These are phyloP conservation scores for Antheraea yamamai DNA, from an alignment of 2,888 invertebrate genomes.

Conservation along the genomic window DNA sequence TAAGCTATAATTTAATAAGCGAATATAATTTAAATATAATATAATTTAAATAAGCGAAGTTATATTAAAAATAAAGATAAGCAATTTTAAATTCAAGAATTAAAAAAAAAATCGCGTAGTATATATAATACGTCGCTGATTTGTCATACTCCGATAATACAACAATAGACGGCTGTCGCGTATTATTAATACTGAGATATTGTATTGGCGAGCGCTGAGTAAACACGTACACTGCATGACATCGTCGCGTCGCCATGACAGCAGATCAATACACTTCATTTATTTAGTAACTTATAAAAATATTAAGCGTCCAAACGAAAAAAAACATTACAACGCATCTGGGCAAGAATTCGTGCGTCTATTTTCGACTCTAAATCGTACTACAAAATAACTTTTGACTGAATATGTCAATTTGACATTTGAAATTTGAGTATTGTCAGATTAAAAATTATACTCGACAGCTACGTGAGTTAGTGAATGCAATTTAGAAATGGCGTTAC, in stretches of 20 bases:
- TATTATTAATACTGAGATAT: conserved; percentile 42
- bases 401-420: conserved; percentile 32
- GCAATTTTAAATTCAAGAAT: background rate
- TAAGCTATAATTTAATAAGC: too few relatives aligned
- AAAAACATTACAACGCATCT: conserved; percentile 32
- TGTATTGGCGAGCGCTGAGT: conserved; percentile 52
- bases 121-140: conserved; percentile 49
- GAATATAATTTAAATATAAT: too few relatives aligned
- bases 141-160: conserved; percentile 47
- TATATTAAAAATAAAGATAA: background rate
- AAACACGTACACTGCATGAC: conserved; percentile 53
- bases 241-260: conserved; percentile 55
- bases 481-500: background rate
- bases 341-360: conserved; percentile 22
- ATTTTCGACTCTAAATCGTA: conserved; percentile 44
- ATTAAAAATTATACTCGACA: conserved; percentile 25
- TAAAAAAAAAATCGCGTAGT: background rate
- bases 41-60: too few relatives aligned
- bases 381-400: conserved; percentile 32
- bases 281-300: conserved; percentile 77
- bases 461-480: conserved; percentile 42
- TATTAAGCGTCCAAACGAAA: conserved; percentile 40
- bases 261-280: conserved; percentile 74
- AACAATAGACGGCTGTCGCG: conserved; percentile 57
- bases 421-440: conserved; percentile 37